Evolutionary conservation across 2,113 vertebrate species (phyloP).

Genomic region (Lasiurus borealis): DNA sequence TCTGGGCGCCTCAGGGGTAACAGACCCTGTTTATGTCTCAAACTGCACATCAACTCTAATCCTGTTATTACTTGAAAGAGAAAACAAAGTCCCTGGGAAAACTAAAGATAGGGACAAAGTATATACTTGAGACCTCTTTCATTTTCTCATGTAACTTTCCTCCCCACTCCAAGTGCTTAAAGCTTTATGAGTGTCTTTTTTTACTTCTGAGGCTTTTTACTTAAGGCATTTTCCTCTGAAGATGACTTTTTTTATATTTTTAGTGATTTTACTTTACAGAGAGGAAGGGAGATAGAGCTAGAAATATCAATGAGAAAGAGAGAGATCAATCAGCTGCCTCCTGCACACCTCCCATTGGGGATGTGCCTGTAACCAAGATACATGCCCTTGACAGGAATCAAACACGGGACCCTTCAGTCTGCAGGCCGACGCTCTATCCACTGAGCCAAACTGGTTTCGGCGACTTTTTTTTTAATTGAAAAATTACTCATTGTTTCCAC

Average conservation of each 20-base stretch:
- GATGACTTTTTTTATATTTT: not conserved
- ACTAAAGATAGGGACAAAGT: not conserved
- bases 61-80: conserved; percentile 9
- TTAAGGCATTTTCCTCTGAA: not conserved
- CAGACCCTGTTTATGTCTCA: conserved; percentile 21
- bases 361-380: no score
- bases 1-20: not conserved
- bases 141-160: not conserved
- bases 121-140: not conserved
- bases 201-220: not conserved
- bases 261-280: no score
- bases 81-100: conserved; percentile 11
- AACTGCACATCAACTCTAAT: not conserved
- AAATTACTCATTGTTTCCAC: not conserved
- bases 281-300: no score
- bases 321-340: no score
- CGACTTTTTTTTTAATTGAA: not conserved
- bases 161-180: not conserved
- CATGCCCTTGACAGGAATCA: no score
- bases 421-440: no score
- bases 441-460: no score
- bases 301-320: no score
- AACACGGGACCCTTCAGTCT: no score
- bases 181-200: not conserved
- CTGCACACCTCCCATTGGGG: no score